Evolutionary conservation across 2,797 vertebrate genomes (phyloP).

Genomic region (Enteromius afrohamiltoni): DNA sequence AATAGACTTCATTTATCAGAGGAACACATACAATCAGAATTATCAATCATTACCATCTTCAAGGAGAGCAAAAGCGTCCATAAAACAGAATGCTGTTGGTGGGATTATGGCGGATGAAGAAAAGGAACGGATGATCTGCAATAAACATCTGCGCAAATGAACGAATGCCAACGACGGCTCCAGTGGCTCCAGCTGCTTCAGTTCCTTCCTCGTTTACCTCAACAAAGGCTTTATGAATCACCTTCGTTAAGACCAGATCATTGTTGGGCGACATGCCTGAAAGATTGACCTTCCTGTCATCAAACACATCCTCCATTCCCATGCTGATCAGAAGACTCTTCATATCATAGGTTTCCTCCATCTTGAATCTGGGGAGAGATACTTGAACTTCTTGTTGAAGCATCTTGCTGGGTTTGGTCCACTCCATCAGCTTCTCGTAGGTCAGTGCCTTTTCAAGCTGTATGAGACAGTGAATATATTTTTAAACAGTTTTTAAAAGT

Average conservation of each 20-base stretch:
- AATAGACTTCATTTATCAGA: neutral
- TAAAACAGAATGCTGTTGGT: slow-evolving; percentile 83
- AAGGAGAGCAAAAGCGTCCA: slow-evolving; percentile 67
- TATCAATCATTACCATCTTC: neutral
- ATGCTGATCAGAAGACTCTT: neutral
- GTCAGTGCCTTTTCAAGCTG: slow-evolving; percentile 6
- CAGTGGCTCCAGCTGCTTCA: neutral
- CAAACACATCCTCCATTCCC: slow-evolving; percentile 6
- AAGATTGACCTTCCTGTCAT: fast-evolving
- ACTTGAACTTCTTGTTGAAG: fast-evolving
- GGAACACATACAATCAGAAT: no score
- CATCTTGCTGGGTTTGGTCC: neutral
- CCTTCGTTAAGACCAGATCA: neutral
- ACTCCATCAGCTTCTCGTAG: neutral
- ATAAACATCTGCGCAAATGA: no score
- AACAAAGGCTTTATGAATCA: slow-evolving; percentile 40
- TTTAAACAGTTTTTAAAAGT: no score
- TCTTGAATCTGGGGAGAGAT: neutral
- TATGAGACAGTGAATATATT: no score
- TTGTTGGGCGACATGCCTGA: slow-evolving; percentile 12
- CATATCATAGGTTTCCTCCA: fast-evolving
- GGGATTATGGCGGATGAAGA: slow-evolving; percentile 79
- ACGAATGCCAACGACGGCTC: no score
- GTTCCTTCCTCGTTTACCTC: slow-evolving; percentile 38
- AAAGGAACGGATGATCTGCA: slow-evolving; percentile 88